Conservation (phyloP, 2,113 vertebrate genomes). For the Coptodon bakossiorum region DNA sequence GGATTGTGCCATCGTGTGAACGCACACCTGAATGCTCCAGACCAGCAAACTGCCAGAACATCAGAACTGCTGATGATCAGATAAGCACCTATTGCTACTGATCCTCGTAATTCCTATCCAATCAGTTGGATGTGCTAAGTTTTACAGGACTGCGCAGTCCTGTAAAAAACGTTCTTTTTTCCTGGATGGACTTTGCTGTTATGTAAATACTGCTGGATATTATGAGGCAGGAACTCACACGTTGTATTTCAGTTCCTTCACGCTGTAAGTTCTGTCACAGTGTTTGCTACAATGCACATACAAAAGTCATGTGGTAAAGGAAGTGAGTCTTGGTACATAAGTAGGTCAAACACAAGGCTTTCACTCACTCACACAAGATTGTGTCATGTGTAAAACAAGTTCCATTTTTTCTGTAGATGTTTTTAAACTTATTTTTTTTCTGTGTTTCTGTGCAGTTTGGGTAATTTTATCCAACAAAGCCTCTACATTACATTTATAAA, state of each 20-base stretch:
- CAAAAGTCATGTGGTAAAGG: not conserved
- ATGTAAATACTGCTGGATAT: not conserved
- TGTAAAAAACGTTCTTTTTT: not conserved
- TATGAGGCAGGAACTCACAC: not conserved
- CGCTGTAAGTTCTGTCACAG: not conserved
- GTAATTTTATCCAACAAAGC: not conserved
- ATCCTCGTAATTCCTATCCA: not conserved
- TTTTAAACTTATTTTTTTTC: not conserved
- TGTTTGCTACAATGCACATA: not conserved
- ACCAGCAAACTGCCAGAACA: not conserved
- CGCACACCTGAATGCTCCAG: not conserved
- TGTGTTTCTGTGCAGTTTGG: not conserved
- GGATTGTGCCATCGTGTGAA: not conserved
- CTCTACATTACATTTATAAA: not conserved
- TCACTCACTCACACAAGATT: not conserved
- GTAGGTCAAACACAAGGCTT: not conserved
- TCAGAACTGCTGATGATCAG: not conserved
- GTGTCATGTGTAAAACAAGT: not conserved
- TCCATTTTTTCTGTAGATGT: not conserved
- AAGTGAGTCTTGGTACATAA: not conserved
- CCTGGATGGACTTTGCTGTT: not conserved
- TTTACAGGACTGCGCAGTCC: not conserved
- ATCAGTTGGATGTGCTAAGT: not conserved
- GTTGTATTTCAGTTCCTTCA: not conserved
- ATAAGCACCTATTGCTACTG: not conserved